These are phyloP conservation scores for Alviniconcha marisindica DNA, from an alignment of 1,140 invertebrate genomes.

Conservation along the genomic window DNA sequence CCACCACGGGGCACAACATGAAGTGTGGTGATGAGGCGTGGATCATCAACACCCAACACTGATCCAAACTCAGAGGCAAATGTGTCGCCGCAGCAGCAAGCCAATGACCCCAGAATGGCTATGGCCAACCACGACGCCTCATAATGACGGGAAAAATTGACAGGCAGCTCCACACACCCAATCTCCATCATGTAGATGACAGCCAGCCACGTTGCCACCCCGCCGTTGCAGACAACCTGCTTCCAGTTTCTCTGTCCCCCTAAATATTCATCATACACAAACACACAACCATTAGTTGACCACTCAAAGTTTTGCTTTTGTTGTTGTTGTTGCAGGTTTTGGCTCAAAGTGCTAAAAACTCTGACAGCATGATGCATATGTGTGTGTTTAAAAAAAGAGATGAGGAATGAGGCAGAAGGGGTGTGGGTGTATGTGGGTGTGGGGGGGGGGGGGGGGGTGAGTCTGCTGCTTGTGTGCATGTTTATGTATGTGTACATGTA, in stretches of 20 bases:
- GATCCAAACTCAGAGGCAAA: conserved; percentile 94
- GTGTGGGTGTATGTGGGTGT: too few species aligned
- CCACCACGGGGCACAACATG: conserved; percentile 82
- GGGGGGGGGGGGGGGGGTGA: too few species aligned
- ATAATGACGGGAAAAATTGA: conserved; percentile 88
- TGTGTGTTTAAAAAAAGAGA: too few species aligned
- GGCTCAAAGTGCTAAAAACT: not conserved
- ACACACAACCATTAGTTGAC: not conserved
- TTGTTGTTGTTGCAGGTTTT: not conserved
- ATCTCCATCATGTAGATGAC: conserved; percentile 90
- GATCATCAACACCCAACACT: conserved; percentile 83
- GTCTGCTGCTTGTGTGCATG: too few species aligned
- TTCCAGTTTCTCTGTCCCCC: conserved; percentile 93
- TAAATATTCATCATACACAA: conserved; percentile 59
- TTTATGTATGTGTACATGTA: too few species aligned
- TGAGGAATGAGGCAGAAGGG: too few species aligned
- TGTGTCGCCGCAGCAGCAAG: conserved; percentile 92
- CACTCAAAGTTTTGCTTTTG: not conserved
- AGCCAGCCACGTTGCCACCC: conserved; percentile 87
- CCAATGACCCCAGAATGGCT: conserved; percentile 86
- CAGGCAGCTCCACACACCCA: conserved; percentile 83
- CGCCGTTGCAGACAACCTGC: conserved; percentile 93
- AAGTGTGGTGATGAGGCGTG: conserved; percentile 86
- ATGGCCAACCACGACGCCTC: conserved; percentile 87
- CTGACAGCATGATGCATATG: too few species aligned